Base-by-base conservation (phyloP, 2,113 vertebrate species). In the Actenoides lindsayi region DNA sequence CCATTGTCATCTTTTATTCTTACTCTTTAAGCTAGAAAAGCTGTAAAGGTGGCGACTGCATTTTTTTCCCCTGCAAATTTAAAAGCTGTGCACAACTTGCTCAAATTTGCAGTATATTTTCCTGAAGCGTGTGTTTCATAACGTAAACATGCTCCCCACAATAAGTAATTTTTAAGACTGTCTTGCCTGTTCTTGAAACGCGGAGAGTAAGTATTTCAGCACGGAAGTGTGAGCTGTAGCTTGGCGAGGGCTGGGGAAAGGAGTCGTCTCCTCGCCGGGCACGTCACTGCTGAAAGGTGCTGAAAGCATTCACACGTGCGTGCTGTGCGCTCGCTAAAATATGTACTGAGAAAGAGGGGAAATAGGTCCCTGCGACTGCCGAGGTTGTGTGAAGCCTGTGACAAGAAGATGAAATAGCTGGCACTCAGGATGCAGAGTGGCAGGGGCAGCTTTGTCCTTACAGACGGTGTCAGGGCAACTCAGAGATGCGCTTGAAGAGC, bases 101-200 rank as follows among this genome's bases (percentile, higher is more conserved):
- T 93, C 14, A 81, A 67, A 74, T 73, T 86, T 60, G 95, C 88
- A 64, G 91, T 90, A 16, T 96, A 35, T 97, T 97, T 95, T 76
- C 77, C 59, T 31, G 80, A 95, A 94, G 94, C 24, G 39, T 33
- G 4, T 81, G 95, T 95, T 93, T 93, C 92, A 27, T 20, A 27
- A 83, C 15, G 8, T 83, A 83, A 91, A 90, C 92, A 35, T 28
- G 91, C 96, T 98, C 77, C 91, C 87, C 63, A 39, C 96, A 90
- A 81, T 81, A 73, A 90, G 96, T 82, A 13, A 53, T 64, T 59
- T 89, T 93, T 68, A 96, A 94, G 95, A 75, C 16, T 28, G 86
- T 89, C 95, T 89, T 35, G 78, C 93, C 11, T 16, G 20, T 94
- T 95, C 82, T 54, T 28, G 78, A 60, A 71, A 76, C 1, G 48